phyloP scores from a whole-genome alignment of 2,888 invertebrate species.

The Ferrisia virgata region DNA sequence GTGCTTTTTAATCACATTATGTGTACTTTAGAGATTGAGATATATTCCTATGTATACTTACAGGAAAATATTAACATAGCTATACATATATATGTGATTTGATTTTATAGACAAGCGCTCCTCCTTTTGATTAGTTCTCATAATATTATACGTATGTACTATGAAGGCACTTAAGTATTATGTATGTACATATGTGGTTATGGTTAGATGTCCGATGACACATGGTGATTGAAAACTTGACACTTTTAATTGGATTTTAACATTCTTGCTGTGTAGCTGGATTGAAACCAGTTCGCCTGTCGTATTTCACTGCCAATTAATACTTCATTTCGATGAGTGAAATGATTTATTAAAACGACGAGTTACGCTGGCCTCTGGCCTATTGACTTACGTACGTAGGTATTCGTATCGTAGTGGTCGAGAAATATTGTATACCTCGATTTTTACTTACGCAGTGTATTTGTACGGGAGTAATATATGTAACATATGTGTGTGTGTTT shows the following conservation, averaged over 20 bases:
- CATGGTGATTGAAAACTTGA: conserved; percentile 1
- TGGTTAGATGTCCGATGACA: neutral
- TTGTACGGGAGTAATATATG: no score
- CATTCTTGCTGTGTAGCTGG: neutral
- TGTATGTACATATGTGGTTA: neutral
- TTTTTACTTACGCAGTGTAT: no score
- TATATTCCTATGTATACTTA: no score
- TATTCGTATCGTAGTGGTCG: no score
- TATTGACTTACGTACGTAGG: no score
- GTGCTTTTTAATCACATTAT: neutral
- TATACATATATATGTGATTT: neutral
- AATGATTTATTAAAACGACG: neutral
- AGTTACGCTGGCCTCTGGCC: neutral
- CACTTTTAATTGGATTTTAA: conserved; percentile 22
- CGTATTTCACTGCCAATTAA: conserved; percentile 20
- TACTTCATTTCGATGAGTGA: neutral
- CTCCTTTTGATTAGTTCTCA: neutral
- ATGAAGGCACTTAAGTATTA: neutral
- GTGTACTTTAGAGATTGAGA: neutral
- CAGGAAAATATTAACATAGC: conserved; percentile 14
- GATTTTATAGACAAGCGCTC: neutral
- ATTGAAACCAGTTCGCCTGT: neutral
- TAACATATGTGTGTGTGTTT: no score
- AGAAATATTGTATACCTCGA: no score
- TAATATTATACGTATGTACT: neutral